Evolutionary conservation across 1,140 invertebrate species (phyloP).

Genomic region (Panulirus ornatus): DNA sequence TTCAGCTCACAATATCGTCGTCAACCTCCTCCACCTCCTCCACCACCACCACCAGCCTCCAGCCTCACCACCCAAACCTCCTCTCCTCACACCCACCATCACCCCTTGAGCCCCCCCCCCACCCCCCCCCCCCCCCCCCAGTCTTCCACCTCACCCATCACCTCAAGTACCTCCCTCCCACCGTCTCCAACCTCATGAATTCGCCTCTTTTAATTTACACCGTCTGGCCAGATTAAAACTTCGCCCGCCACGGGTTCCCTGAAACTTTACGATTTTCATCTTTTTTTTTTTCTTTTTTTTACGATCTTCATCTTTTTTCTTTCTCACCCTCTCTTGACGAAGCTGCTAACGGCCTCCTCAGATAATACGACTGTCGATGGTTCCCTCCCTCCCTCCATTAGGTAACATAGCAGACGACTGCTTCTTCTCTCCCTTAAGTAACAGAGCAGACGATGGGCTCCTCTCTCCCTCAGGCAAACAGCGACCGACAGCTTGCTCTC

Average conservation of each 20-base stretch:
- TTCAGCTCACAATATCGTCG: too few species aligned
- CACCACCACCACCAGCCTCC: background rate
- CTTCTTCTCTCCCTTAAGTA: too few species aligned
- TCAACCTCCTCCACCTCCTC: background rate
- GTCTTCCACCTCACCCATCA: background rate
- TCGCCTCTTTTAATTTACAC: too few species aligned
- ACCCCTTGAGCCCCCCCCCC: background rate
- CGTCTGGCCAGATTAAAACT: too few species aligned
- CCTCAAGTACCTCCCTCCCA: background rate
- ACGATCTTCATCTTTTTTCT: background rate
- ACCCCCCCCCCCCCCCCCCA: background rate
- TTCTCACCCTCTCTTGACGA: background rate
- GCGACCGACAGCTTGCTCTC: too few species aligned
- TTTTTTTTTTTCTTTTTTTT: background rate
- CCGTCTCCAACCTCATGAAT: background rate
- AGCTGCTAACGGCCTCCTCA: background rate
- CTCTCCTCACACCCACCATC: background rate
- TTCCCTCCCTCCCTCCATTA: background rate
- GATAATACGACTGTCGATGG: too few species aligned
- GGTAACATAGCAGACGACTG: too few species aligned
- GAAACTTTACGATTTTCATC: background rate
- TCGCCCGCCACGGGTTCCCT: background rate
- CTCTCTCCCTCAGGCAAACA: too few species aligned
- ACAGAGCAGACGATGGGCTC: too few species aligned
- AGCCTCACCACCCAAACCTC: background rate